A percentile compares a stretch with the other conserved stretches of the same genome.
Evolutionary conservation across 2,888 invertebrate species (phyloP).

Genomic region (Eupithecia tripunctaria): DNA sequence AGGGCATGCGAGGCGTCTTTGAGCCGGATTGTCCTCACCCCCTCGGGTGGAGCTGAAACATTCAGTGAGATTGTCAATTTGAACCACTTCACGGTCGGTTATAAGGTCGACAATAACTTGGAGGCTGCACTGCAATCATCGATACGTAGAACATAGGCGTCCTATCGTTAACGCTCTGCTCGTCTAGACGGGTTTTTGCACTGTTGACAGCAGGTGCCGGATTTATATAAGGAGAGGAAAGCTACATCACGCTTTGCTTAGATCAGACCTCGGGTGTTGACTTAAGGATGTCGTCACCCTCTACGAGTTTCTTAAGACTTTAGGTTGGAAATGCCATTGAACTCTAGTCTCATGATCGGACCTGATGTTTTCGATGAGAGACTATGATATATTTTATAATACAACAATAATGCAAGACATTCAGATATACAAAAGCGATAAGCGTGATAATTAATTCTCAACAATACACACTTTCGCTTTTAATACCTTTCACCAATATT

Average conservation of each 20-base stretch:
- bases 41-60: constrained; percentile 24
- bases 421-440: constrained; percentile 8
- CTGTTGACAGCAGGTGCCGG: constrained; percentile 62
- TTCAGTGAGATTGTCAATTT: constrained; percentile 40
- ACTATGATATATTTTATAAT: background rate
- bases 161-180: constrained; percentile 51
- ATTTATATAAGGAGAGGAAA: constrained; percentile 54
- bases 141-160: constrained; percentile 54
- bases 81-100: constrained; percentile 42
- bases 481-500: constrained; percentile 68
- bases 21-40: constrained; percentile 41
- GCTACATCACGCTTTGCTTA: constrained; percentile 37
- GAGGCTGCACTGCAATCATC: constrained; percentile 44
- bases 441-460: constrained; percentile 17
- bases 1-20: constrained; percentile 35
- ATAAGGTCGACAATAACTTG: constrained; percentile 58
- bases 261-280: constrained; percentile 25
- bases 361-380: background rate
- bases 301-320: constrained; percentile 12
- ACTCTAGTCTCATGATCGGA: constrained; percentile 2
- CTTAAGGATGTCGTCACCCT: constrained; percentile 26
- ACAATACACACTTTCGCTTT: constrained; percentile 55
- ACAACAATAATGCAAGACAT: background rate
- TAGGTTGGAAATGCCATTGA: constrained; percentile 19
- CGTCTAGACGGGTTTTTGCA: constrained; percentile 76